Conservation (phyloP, 2,888 invertebrate genomes). For the Euplagia quadripunctaria region DNA sequence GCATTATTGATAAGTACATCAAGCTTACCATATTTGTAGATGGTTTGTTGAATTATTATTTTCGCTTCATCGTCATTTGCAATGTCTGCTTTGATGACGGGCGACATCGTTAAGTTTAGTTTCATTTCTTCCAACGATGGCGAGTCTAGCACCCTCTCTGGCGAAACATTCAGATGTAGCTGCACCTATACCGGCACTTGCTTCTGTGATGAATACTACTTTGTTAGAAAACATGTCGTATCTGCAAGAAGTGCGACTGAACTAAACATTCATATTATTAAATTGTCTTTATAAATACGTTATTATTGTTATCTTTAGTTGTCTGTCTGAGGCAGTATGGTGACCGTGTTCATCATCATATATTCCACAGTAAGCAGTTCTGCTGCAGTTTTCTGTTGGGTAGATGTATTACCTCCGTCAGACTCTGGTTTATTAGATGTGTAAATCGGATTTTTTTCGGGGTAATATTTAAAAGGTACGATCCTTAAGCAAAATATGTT, state of each 20-base stretch:
- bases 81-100: conserved; percentile 28
- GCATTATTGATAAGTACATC: conserved; percentile 55
- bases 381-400: too few species aligned
- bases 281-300: background rate
- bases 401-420: too few species aligned
- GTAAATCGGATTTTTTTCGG: too few species aligned
- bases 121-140: conserved; percentile 23
- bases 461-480: too few species aligned
- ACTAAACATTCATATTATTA: background rate
- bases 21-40: conserved; percentile 49
- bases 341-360: background rate
- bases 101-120: conserved; percentile 44
- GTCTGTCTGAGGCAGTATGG: too few species aligned
- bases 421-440: too few species aligned
- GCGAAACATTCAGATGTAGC: conserved; percentile 60
- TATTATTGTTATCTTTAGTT: background rate
- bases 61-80: conserved; percentile 38
- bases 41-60: conserved; percentile 47
- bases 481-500: too few species aligned
- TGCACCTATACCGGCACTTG: conserved; percentile 70
- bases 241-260: background rate
- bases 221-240: conserved; percentile 33
- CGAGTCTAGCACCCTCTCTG: conserved; percentile 56
- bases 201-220: conserved; percentile 66
- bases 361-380: too few species aligned